A percentile compares a stretch with the other conserved stretches of the same genome.
These are phyloP conservation scores for Nomada ruficornis DNA, from an alignment of 2,888 invertebrate genomes.

Conservation along the genomic window DNA sequence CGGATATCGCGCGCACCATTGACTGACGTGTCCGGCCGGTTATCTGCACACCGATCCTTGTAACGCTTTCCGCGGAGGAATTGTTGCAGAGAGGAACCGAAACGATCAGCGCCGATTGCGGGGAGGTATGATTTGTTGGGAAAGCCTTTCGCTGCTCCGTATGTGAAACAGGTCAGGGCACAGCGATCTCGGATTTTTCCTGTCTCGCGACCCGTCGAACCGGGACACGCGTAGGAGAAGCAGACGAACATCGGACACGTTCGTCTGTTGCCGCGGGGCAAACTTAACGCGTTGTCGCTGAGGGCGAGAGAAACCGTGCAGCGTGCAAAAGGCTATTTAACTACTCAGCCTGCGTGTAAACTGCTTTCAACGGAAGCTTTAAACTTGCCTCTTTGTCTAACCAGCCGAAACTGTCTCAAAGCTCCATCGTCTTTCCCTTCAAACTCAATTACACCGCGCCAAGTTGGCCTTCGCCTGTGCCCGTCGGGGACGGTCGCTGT, in stretches of 20 bases:
- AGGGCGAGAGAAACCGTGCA: conserved; percentile 17
- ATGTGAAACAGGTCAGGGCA: too few relatives aligned
- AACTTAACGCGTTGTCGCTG: conserved; percentile 1
- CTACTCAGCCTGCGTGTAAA: conserved; percentile 41
- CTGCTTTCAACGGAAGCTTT: conserved; percentile 53
- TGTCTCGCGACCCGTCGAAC: too few relatives aligned
- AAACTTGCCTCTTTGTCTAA: conserved; percentile 53
- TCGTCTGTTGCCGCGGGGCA: neutral
- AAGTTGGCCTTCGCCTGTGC: neutral
- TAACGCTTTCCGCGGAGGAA: conserved; percentile 16
- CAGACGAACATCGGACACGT: too few relatives aligned
- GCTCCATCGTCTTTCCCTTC: conserved; percentile 35
- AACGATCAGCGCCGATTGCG: neutral
- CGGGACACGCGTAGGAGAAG: too few relatives aligned
- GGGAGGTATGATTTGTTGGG: neutral
- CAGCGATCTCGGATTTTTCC: too few relatives aligned
- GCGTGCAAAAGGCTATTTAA: conserved; percentile 19
- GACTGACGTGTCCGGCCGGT: conserved; percentile 39
- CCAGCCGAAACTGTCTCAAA: conserved; percentile 39
- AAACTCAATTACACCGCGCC: conserved; percentile 41
- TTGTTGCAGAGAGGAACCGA: neutral
- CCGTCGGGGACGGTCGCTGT: neutral
- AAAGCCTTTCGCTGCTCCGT: neutral
- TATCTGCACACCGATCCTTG: conserved; percentile 31
- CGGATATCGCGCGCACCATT: conserved; percentile 50